Conservation (phyloP, 2,113 vertebrate genomes). For the Elgaria multicarinata region DNA sequence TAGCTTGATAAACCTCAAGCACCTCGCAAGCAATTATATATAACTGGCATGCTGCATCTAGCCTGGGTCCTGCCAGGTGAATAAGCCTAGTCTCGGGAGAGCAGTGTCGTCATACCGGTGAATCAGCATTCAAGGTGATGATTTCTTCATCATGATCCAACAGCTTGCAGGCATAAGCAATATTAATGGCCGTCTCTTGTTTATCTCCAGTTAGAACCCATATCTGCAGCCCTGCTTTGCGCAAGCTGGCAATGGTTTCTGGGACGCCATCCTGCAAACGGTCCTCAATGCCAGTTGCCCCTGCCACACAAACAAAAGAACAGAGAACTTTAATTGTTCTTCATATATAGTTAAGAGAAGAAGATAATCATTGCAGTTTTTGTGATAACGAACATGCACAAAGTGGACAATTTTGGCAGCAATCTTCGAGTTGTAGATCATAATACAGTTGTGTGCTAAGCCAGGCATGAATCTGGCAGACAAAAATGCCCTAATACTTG, state of each 20-base stretch:
- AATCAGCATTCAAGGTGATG: conserved; percentile 93
- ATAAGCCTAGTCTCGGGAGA: not conserved
- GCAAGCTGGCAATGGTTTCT: conserved; percentile 89
- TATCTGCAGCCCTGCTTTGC: conserved; percentile 93
- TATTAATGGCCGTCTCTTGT: conserved; percentile 96
- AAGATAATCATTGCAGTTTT: not conserved
- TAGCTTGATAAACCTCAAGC: not conserved
- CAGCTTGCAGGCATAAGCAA: conserved; percentile 95
- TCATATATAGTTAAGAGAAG: not conserved
- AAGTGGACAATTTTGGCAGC: not conserved
- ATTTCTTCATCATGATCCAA: conserved; percentile 93
- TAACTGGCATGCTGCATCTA: not conserved
- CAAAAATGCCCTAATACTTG: not conserved
- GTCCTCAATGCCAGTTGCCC: conserved; percentile 95
- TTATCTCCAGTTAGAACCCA: conserved; percentile 99
- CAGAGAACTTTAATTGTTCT: not conserved
- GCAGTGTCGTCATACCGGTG: conserved; percentile 77
- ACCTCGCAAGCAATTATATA: not conserved
- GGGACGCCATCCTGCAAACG: conserved; percentile 95
- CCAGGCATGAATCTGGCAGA: not conserved
- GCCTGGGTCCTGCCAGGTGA: not conserved
- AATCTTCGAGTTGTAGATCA: not conserved
- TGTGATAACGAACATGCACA: not conserved
- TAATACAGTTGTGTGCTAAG: not conserved
- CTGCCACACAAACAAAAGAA: conserved; percentile 64